These are phyloP conservation scores for Enteromius thamalakanensis DNA, from an alignment of 2,797 vertebrate genomes.

Conservation along the genomic window DNA sequence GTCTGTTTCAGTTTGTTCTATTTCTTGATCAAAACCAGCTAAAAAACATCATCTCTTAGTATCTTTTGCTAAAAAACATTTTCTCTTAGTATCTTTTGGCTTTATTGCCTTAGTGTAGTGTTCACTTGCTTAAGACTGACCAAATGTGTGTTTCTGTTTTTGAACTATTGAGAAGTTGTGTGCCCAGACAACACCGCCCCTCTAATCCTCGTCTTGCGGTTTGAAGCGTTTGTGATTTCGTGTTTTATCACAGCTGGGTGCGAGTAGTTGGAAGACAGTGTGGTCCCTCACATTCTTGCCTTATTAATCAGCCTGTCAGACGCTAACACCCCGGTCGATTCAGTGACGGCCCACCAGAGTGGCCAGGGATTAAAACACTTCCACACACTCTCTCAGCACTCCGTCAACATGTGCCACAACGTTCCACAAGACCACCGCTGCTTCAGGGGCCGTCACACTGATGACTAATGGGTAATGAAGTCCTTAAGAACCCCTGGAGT, in stretches of 20 bases:
- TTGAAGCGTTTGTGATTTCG: slow-evolving; percentile 17
- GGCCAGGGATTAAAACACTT: slow-evolving; percentile 61
- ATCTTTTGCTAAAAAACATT: background rate
- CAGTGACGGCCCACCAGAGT: slow-evolving; percentile 50
- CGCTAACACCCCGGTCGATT: slow-evolving; percentile 56
- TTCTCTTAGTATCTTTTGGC: background rate
- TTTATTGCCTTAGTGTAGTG: background rate
- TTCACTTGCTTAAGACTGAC: background rate
- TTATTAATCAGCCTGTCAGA: slow-evolving; percentile 63
- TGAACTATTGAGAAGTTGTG: background rate
- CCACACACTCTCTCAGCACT: slow-evolving; percentile 58
- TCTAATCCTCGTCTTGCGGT: slow-evolving; percentile 7
- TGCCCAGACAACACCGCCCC: background rate
- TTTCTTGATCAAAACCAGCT: too few relatives aligned
- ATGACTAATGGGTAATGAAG: slow-evolving; percentile 63
- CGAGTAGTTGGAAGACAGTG: slow-evolving; percentile 33
- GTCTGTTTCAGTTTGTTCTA: too few relatives aligned
- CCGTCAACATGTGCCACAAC: slow-evolving; percentile 53
- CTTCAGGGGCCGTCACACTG: slow-evolving; percentile 53
- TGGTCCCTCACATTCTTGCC: slow-evolving; percentile 51
- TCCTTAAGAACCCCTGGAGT: slow-evolving; percentile 57
- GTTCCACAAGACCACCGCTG: slow-evolving; percentile 57
- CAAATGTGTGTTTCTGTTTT: background rate
- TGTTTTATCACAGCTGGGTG: slow-evolving; percentile 12
- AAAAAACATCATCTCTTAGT: background rate